phyloP scores from a whole-genome alignment of 2,888 invertebrate species.

The Hedychridium roseum region DNA sequence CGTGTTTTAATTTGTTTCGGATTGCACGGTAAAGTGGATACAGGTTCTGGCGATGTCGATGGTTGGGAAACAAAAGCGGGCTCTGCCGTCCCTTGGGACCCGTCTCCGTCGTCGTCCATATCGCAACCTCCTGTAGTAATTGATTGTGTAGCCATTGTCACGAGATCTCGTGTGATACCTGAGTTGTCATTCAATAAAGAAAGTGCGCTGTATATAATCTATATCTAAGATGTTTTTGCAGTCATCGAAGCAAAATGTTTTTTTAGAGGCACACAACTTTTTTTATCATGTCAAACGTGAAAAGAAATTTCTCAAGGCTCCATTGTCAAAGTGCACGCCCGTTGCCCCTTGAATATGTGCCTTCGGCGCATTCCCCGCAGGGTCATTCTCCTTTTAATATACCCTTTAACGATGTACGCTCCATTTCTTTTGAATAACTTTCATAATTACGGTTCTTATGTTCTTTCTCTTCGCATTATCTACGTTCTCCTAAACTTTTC shows the following conservation, averaged over 20 bases:
- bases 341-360: too few species aligned
- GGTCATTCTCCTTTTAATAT: constrained; percentile 29
- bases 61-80: constrained; percentile 60
- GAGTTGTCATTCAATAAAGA: constrained; percentile 53
- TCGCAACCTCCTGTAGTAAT: constrained; percentile 57
- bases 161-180: constrained; percentile 65
- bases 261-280: neutral
- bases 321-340: too few species aligned
- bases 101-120: constrained; percentile 60
- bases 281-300: too few species aligned
- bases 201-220: constrained; percentile 40
- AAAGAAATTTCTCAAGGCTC: too few species aligned
- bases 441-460: too few species aligned
- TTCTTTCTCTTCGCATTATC: too few species aligned
- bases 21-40: constrained; percentile 66
- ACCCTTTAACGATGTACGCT: too few species aligned
- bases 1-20: constrained; percentile 67
- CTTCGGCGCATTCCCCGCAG: constrained; percentile 18
- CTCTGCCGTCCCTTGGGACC: constrained; percentile 58
- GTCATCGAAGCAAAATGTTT: too few species aligned
- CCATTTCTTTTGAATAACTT: too few species aligned
- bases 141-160: constrained; percentile 60
- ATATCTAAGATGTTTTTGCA: constrained; percentile 19
- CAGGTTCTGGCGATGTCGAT: constrained; percentile 65
- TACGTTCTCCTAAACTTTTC: too few species aligned